Base-by-base conservation (phyloP, 2,113 vertebrate species). In the Morone saxatilis region DNA sequence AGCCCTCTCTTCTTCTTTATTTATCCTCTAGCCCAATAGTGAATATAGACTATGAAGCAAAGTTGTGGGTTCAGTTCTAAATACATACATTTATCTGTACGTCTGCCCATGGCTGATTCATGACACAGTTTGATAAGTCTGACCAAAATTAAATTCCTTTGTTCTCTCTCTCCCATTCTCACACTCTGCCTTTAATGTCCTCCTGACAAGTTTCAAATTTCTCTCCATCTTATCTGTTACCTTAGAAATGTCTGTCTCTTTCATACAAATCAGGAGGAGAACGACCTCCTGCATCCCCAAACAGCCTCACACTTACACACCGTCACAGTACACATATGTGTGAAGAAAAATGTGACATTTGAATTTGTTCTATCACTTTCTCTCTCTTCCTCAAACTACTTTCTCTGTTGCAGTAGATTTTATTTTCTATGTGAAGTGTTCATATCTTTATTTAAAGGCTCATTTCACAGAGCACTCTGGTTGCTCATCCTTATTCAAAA, bases 171-270 rank as follows among this genome's bases (percentile, higher is more conserved):
- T 70, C 1, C 31, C 31, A 31, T 72, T 19, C 11, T 41, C 19
- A 48, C 19, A 57, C 47, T 66, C 40, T 11, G 51, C 41, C 38
- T 80, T 51, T 38, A 65, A 48, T 48, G 20, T 66, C 25, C 16
- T 72, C 45, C 14, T 66, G 20, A 63, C 17, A 40, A 59, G 61
- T 66, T 31, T 80, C 59, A 65, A 50, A 57, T 72, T 40, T 56
- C 25, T 71, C 63, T 60, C 67, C 16, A 31, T 31, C 31, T 31
- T 31, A 7, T 53, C 40, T 76, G 10, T 51, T 61, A 61, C 22
- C 61, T 11, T 47, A 4, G 41, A 31, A 31, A 31, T 31, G 31
- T 31, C 3, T 31, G 31, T 31, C 31, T 25, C 25, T 31, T 31
- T 31, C 31, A 31, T 31, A 31, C 31, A 31, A 31, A 31, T 31